Conservation (phyloP, 2,797 vertebrate species). For the Antennarius maculatus region DNA sequence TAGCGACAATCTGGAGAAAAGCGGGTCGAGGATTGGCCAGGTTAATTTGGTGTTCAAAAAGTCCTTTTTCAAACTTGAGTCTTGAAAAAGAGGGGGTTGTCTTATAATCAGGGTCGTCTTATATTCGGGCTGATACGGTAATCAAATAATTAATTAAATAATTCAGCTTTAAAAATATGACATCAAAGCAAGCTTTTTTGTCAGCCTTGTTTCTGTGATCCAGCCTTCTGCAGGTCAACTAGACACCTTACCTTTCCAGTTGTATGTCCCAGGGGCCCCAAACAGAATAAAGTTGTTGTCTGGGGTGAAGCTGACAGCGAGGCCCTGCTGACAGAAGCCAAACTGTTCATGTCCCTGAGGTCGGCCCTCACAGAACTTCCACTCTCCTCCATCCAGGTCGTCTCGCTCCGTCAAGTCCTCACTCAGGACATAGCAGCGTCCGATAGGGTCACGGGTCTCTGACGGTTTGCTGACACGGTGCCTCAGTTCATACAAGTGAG, state of each 20-base stretch:
- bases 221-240: background rate
- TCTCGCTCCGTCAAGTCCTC: constrained; percentile 89
- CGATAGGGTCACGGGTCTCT: constrained; percentile 92
- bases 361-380: constrained; percentile 95
- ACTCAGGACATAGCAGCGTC: constrained; percentile 94
- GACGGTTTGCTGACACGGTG: constrained; percentile 87
- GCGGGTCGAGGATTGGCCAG: too few relatives aligned
- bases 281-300: constrained; percentile 93
- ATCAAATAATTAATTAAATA: background rate
- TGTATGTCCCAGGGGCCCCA: constrained; percentile 94
- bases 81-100: too few relatives aligned
- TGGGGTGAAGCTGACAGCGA: constrained; percentile 91
- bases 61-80: too few relatives aligned
- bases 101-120: too few relatives aligned
- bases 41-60: too few relatives aligned
- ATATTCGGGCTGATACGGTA: too few relatives aligned
- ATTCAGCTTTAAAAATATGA: too few relatives aligned
- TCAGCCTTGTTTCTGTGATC: background rate
- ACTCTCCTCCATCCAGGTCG: constrained; percentile 92
- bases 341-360: constrained; percentile 94
- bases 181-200: background rate
- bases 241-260: constrained; percentile 93
- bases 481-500: constrained; percentile 91
- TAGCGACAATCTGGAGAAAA: too few relatives aligned
- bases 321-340: constrained; percentile 95